Base-by-base conservation (phyloP, 1,140 invertebrate species). In the Caenorhabditis brenneri region DNA sequence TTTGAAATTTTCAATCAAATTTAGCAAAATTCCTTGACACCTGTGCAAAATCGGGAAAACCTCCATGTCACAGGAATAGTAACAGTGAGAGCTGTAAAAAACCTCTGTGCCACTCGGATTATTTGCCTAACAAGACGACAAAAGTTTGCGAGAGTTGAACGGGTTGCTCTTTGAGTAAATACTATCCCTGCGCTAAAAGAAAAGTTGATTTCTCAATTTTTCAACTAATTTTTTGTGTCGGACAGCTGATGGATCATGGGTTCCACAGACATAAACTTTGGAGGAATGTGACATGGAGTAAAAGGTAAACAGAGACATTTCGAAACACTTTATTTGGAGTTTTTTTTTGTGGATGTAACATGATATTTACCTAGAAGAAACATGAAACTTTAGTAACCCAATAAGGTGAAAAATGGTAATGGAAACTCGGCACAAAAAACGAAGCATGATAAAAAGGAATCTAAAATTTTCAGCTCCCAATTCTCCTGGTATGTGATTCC, bases 151-250 rank as follows among this genome's bases (percentile, higher is more conserved):
- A 74, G 65, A 42, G 12, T 74, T 42, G 65, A 74, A 74, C 65
- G 65, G 65, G 65, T 74, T 74, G 65, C 65, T 74, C 65, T 74
- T 74, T 74, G 36, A 42, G 36, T 31, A 74, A 74, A 74, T 74
- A 74, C 36, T 4, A 42, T 42, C 1, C 65, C 36, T n/a, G 7
- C 24, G 65, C 65, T 74, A 42, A n/a, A n/a, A 42, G 58, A 65
- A 65, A 65, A 36, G 58, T 65, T 65, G 58, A 39, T 65, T 65
- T 36, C 31, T 33, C 36, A 42, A 42, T 74, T 42, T 24, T 74
- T 46, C 9, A 36, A 19, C 29, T 55, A 27, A 10, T 33, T 24
- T 42, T 74, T 19, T 46, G n/a, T 46, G n/a, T 74, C 65, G 36
- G 36, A 74, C 65, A 74, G 33, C 65, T 74, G 65, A 65, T 39